Evolutionary conservation across 1,140 invertebrate species (phyloP).

Genomic region (Druon quercuslanigerum): DNA sequence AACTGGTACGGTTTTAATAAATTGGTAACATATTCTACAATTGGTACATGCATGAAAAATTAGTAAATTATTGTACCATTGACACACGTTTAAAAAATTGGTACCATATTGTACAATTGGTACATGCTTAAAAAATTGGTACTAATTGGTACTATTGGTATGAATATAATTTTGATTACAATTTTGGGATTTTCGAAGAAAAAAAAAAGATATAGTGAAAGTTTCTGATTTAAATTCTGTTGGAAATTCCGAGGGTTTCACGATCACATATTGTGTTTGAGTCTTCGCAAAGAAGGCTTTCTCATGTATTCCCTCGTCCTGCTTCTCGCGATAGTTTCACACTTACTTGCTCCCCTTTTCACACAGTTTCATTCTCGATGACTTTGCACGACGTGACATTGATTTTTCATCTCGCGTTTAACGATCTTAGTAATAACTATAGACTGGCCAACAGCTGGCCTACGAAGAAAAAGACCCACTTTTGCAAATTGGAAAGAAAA

Average conservation of each 20-base stretch:
- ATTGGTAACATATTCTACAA: too few relatives aligned
- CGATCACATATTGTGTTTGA: conserved; percentile 47
- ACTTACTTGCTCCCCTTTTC: conserved; percentile 45
- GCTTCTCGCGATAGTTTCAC: conserved; percentile 52
- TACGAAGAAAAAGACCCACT: conserved; percentile 3
- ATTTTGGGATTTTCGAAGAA: neutral
- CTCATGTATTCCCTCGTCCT: conserved; percentile 47
- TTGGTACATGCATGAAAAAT: too few relatives aligned
- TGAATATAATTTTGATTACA: neutral
- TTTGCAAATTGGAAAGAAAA: neutral
- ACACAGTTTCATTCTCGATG: conserved; percentile 37
- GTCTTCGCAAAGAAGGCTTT: conserved; percentile 48
- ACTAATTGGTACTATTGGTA: too few relatives aligned
- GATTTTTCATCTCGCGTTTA: neutral
- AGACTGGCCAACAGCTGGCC: conserved; percentile 7
- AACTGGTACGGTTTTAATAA: too few relatives aligned
- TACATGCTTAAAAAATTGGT: too few relatives aligned
- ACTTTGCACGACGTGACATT: conserved; percentile 9
- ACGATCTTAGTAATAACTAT: neutral
- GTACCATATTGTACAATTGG: too few relatives aligned
- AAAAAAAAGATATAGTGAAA: conserved; percentile 34
- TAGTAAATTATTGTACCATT: too few relatives aligned
- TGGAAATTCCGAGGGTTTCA: conserved; percentile 46
- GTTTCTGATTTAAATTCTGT: conserved; percentile 13
- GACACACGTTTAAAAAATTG: too few relatives aligned